phyloP scores from a whole-genome alignment of 2,797 vertebrate species.

The Gallinago stenura region DNA sequence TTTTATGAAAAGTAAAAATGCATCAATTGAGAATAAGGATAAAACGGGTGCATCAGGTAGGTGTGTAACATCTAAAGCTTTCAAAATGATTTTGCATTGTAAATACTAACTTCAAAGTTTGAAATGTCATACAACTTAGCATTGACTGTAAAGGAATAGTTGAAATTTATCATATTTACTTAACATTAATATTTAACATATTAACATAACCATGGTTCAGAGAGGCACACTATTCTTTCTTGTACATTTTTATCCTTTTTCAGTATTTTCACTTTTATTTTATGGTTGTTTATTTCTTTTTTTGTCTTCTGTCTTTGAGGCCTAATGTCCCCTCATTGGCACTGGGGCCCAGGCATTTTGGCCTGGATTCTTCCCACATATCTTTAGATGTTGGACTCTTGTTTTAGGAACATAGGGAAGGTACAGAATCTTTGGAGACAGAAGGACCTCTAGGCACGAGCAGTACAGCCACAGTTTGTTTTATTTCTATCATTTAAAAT shows the following conservation, averaged over 20 bases:
- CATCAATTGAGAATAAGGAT: constrained; percentile 63
- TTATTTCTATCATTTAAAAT: not conserved
- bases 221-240: not conserved
- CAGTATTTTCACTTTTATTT: not conserved
- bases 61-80: not conserved
- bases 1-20: constrained; percentile 73
- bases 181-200: too few species aligned
- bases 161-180: not conserved
- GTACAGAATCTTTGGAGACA: not conserved
- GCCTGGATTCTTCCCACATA: not conserved
- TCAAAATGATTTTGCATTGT: not conserved
- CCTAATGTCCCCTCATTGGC: too few species aligned
- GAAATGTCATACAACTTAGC: not conserved
- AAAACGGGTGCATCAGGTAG: constrained; percentile 81
- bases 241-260: not conserved
- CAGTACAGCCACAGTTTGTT: not conserved
- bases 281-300: not conserved
- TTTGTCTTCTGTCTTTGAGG: not conserved
- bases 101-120: not conserved
- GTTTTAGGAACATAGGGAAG: not conserved
- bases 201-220: too few species aligned
- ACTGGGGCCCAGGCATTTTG: not conserved
- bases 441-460: not conserved
- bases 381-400: not conserved
- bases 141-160: not conserved